Evolutionary conservation across 1,140 invertebrate species (phyloP), one percentile per base, ranked within the genome.

Genomic region (Leucophenga varia): DNA sequence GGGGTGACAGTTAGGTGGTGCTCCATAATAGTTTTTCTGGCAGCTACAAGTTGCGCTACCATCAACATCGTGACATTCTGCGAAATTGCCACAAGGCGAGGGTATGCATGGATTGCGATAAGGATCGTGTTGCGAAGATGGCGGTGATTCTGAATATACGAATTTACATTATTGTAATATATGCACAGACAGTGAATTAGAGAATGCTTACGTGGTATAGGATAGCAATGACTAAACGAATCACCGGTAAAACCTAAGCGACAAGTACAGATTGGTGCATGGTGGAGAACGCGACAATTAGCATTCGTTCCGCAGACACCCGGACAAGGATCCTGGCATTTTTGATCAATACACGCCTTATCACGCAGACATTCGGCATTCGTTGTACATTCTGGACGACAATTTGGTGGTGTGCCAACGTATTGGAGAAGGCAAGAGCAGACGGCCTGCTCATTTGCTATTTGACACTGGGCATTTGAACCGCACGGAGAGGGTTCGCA

Each of bases 251-350:
- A 88, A 5, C 86, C 87, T 1, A 81, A 77, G 18, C 82, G 59
- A 71, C 89, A 92, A 35, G 79, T 79, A 60, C 90, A 92, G 31
- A 86, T 82, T 0, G 89, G 86, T 5, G 82, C 81, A 55, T 91
- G 88, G 61, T 89, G 87, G 10, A 84, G 68, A 0, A 91, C 88
- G 14, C 80, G 80, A 65, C 90, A 92, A 43, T 85, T 81, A 2
- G 90, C 86, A 76, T 88, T 88, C 20, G 83, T 71, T 6, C 89
- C 89, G 71, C 90, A 93, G 1, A 84, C 83, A 39, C 84, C 86
- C n/a, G 83, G 80, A 56, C 90, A 92, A 19, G 89, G 89, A 76
- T 91, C 84, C n/a, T 80, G 75, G 58, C 90, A 93, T 77, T 91
- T 91, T 59, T 90, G 87, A 64, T 88, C 87, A 20, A 88, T 76